Base-by-base conservation (phyloP, 2,888 invertebrate species). In the Escarpia spicata region DNA sequence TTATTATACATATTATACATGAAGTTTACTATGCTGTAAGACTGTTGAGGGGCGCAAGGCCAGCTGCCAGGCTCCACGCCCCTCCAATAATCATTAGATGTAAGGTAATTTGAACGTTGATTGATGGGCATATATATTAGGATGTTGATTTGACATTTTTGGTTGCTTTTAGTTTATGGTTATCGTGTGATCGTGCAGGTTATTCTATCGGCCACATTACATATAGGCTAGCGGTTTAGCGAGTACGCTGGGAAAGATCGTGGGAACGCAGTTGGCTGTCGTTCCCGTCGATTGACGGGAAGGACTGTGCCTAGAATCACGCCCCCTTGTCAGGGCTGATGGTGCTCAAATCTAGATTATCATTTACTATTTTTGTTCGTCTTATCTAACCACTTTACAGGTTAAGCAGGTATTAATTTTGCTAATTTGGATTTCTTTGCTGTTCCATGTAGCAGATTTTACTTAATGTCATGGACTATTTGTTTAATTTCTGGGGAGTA, bases 1-100 rank as follows among this genome's bases (percentile, higher is more conserved):
- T 75, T 75, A 75, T 75, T 75, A 75, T 75, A 75, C 75, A 75
- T 75, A 75, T 75, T 75, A 75, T 75, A 75, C 75, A 75, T 75
- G 75, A 75, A 15, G 75, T 75, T 75, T 75, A 75, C n/a, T 75
- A 75, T 75, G n/a, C n/a, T 75, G 75, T 75, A 75, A 75, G 75
- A 75, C 75, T 75, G 75, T 75, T 26, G 75, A 75, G 75, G 75
- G 19, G 75, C 4, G n/a, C 4, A 26, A 19, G 6, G 75, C 75
- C 75, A 75, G 75, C 75, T 75, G 75, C 75, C 75, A 75, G 75
- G 75, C 26, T 15, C 26, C n/a, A n/a, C n/a, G 26, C 75, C 19
- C 75, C 75, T 75, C 75, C 75, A 75, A 75, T 75, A 75, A 75
- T 75, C 75, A 75, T 75, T 75, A 75, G 75, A 75, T 75, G 75